These are phyloP conservation scores for Acyrthosiphon pisum DNA, from an alignment of 1,140 invertebrate genomes.

Conservation along the genomic window DNA sequence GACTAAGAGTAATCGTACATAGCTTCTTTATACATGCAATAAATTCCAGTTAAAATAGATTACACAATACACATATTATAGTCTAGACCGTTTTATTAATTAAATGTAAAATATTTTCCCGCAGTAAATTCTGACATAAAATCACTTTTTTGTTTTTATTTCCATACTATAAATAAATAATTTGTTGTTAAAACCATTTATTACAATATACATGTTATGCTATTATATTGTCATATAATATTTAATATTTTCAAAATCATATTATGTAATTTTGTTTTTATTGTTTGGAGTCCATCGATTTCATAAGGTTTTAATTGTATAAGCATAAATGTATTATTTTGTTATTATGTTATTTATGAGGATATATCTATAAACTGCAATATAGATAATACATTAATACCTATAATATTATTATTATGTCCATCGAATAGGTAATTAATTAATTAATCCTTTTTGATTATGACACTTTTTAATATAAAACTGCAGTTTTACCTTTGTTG, in stretches of 20 bases:
- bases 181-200: neutral
- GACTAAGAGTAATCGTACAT: neutral
- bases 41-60: neutral
- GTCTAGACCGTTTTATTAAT: conserved; percentile 2
- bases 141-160: neutral
- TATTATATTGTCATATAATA: neutral
- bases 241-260: neutral
- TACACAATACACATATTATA: neutral
- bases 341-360: neutral
- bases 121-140: neutral
- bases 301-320: neutral
- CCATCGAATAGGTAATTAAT: neutral
- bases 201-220: neutral
- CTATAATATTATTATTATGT: neutral
- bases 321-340: neutral
- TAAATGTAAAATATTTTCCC: neutral
- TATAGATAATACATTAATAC: neutral
- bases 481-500: neutral
- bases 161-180: neutral
- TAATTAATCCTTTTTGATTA: neutral
- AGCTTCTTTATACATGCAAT: neutral
- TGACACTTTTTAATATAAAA: conserved; percentile 6
- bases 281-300: neutral
- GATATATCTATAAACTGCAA: neutral
- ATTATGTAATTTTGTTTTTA: neutral